These are phyloP conservation scores for Caenorhabditis becei DNA, from an alignment of 2,888 invertebrate genomes.

Conservation along the genomic window DNA sequence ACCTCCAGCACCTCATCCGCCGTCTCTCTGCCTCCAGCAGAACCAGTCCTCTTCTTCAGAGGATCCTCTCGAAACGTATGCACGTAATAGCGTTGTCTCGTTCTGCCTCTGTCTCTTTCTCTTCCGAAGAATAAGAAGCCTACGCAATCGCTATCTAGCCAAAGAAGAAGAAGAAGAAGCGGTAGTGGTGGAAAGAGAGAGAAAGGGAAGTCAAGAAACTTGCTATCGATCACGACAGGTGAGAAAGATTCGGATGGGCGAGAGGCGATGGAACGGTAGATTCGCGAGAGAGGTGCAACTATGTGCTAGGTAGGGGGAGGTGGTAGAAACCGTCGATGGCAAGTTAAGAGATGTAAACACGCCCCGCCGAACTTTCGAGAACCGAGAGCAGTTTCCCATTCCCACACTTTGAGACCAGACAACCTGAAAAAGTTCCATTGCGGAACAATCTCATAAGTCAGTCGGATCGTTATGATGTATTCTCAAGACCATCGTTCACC, in stretches of 20 bases:
- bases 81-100: slow-evolving; percentile 43
- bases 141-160: slow-evolving; percentile 53
- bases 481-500: neutral
- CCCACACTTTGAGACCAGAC: too few species aligned
- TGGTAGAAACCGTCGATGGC: too few species aligned
- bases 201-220: slow-evolving; percentile 33
- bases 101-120: slow-evolving; percentile 31
- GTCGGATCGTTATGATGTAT: neutral
- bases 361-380: too few species aligned
- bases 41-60: slow-evolving; percentile 49
- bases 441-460: neutral
- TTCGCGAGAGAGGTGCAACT: slow-evolving; percentile 1
- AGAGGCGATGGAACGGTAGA: slow-evolving; percentile 1
- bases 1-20: slow-evolving; percentile 24
- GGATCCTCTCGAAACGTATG: slow-evolving; percentile 60
- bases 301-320: neutral
- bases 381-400: too few species aligned
- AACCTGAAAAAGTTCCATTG: neutral
- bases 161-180: slow-evolving; percentile 30
- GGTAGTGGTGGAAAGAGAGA: slow-evolving; percentile 21
- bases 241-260: slow-evolving; percentile 22
- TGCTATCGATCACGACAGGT: slow-evolving; percentile 47
- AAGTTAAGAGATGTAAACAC: too few species aligned
- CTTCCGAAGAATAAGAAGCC: slow-evolving; percentile 31
- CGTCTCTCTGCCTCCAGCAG: slow-evolving; percentile 10